These are phyloP conservation scores for Dryomyza anilis DNA, from an alignment of 2,888 invertebrate genomes.

Conservation along the genomic window DNA sequence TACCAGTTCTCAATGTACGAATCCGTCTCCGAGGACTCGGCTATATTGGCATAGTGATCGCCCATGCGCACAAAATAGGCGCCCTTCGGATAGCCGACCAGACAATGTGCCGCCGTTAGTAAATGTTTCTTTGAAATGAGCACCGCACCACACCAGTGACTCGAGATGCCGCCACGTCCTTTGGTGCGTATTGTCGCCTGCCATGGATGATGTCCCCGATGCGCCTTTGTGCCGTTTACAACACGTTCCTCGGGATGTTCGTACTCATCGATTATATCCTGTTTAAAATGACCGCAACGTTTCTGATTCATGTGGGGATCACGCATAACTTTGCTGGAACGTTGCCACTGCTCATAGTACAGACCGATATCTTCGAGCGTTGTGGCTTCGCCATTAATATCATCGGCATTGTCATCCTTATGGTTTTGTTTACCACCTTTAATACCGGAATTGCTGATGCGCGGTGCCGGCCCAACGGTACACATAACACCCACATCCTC, in stretches of 20 bases:
- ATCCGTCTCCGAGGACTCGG: slow-evolving; percentile 73
- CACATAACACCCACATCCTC: slow-evolving; percentile 72
- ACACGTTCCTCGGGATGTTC: slow-evolving; percentile 65
- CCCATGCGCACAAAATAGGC: slow-evolving; percentile 74
- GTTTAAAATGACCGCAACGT: slow-evolving; percentile 64
- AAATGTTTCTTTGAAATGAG: slow-evolving; percentile 69
- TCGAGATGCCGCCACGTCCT: slow-evolving; percentile 64
- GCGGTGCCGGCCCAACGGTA: slow-evolving; percentile 45
- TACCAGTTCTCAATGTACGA: slow-evolving; percentile 73
- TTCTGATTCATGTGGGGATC: slow-evolving; percentile 40
- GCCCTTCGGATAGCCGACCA: slow-evolving; percentile 70
- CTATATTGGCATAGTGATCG: slow-evolving; percentile 73
- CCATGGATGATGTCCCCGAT: slow-evolving; percentile 75
- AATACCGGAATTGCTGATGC: slow-evolving; percentile 9
- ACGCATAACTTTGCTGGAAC: slow-evolving; percentile 55
- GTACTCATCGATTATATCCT: slow-evolving; percentile 55
- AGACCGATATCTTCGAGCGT: slow-evolving; percentile 50
- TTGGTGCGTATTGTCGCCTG: slow-evolving; percentile 73
- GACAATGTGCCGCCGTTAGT: slow-evolving; percentile 76
- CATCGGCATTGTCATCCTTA: background rate
- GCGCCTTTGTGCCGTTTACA: slow-evolving; percentile 67
- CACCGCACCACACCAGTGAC: slow-evolving; percentile 78
- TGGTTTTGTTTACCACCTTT: background rate
- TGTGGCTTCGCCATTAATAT: slow-evolving; percentile 36
- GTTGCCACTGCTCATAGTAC: slow-evolving; percentile 46